Conservation (phyloP, 1,140 invertebrate genomes). For the Bacillus rossius region DNA sequence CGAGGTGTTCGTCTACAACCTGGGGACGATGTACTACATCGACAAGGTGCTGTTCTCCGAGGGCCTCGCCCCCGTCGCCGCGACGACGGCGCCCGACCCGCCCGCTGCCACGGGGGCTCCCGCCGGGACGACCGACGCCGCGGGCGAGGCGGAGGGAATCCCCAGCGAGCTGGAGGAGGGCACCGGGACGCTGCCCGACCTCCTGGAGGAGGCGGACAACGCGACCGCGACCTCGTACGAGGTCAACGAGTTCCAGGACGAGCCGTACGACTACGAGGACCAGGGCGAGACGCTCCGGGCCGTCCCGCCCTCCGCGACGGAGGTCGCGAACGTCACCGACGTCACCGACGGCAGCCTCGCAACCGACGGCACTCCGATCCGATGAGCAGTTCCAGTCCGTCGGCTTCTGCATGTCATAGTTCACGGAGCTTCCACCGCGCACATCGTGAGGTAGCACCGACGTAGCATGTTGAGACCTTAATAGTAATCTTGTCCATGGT, state of each 20-base stretch:
- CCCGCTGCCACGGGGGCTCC: background rate
- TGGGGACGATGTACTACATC: slow-evolving; percentile 56
- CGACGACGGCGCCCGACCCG: background rate
- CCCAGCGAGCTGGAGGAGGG: slow-evolving; percentile 42
- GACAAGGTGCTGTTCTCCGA: slow-evolving; percentile 48
- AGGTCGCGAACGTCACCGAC: too few species aligned
- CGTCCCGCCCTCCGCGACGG: too few species aligned
- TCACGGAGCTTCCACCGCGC: too few species aligned
- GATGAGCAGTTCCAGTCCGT: too few species aligned
- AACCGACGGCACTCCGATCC: too few species aligned
- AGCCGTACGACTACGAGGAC: background rate
- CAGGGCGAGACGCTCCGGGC: background rate
- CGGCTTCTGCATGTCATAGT: too few species aligned
- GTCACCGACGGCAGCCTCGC: too few species aligned
- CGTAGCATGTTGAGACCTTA: too few species aligned
- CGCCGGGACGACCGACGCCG: background rate
- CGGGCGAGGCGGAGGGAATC: slow-evolving; percentile 41
- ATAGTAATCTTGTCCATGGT: too few species aligned
- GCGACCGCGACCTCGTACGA: background rate
- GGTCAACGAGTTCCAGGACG: background rate
- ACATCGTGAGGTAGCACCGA: too few species aligned
- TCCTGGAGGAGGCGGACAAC: background rate
- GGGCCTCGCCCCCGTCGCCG: background rate
- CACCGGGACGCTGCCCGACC: slow-evolving; percentile 22
- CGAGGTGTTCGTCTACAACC: slow-evolving; percentile 55